Base-by-base conservation (phyloP, 2,797 vertebrate genomes). In the Semotilus atromaculatus region DNA sequence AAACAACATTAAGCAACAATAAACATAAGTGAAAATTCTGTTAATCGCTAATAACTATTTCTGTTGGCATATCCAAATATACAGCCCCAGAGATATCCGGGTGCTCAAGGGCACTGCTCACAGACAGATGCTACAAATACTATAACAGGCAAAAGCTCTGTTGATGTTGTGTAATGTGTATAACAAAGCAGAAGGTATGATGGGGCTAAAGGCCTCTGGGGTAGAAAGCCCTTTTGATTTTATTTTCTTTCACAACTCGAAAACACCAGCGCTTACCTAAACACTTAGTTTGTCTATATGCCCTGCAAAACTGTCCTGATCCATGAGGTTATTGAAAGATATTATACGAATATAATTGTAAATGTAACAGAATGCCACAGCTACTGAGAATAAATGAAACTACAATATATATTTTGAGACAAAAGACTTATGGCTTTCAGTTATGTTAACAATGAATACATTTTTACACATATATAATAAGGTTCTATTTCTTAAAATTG, bases 201-300 rank as follows among this genome's bases (percentile, higher is more conserved):
- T 40, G 53, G 34, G 74, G 51, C 29, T 53, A 71, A 71, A 58
- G 66, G 79, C 48, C 48, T 75, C 73, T 55, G 73, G 73, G 31
- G 31, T 53, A 75, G 48, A 75, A 75, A n/a, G 73, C 31, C 29
- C 48, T 60, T 76, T 55, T 38, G 5, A 36, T 26, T 68, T 53
- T 4, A 1, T 31, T 73, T 60, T 36, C 38, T 62, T 31, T 45
- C 80, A n/a, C 19, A 62, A 72, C 7, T 45, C 38, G 10, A 81
- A 43, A 60, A 55, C 53, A 72, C 68, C 21, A 38, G 23, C 4
- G 0, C n/a, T 34, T 29, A 51, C 40, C 43, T 45, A 51, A 68
- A 80, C 6, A 29, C 34, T 34, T n/a, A 34, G 23, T 40, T 43
- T 60, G 21, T 80, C 9, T 36, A n/a, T 62, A 45, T 11, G 38